A percentile compares a stretch with the other conserved stretches of the same genome.
These are phyloP conservation scores for Cepaea hortensis DNA, from an alignment of 2,888 invertebrate genomes.

Conservation along the genomic window DNA sequence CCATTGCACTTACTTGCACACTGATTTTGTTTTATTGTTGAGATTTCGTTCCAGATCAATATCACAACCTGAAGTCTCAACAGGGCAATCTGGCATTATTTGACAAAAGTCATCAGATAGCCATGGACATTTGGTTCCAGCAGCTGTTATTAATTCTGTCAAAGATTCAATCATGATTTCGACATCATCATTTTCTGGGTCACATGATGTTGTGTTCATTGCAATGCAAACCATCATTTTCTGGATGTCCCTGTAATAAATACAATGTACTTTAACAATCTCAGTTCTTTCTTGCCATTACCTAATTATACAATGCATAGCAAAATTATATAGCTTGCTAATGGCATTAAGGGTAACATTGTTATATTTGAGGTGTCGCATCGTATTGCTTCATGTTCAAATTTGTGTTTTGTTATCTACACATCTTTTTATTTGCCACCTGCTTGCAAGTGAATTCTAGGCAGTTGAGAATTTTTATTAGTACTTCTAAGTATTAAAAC, in stretches of 20 bases:
- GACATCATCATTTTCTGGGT: constrained; percentile 37
- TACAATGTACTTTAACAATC: neutral
- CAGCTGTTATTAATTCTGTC: constrained; percentile 22
- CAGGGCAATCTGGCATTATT: constrained; percentile 42
- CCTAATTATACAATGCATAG: no score
- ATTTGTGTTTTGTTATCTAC: no score
- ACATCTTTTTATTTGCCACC: no score
- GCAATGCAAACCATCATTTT: constrained; percentile 50
- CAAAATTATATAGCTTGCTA: no score
- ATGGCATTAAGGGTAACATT: no score
- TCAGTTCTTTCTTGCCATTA: no score
- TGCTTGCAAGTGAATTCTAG: no score
- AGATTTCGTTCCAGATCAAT: constrained; percentile 44
- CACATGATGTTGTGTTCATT: constrained; percentile 50
- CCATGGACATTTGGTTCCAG: constrained; percentile 47
- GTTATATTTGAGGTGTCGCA: no score
- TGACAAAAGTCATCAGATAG: constrained; percentile 49
- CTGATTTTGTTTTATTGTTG: constrained; percentile 32
- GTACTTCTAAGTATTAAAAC: no score
- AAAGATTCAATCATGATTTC: constrained; percentile 29
- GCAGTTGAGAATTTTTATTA: no score
- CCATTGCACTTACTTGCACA: constrained; percentile 49
- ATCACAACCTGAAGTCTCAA: constrained; percentile 46
- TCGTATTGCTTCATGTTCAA: no score
- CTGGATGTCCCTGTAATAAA: constrained; percentile 49